phyloP scores from a whole-genome alignment of 2,797 vertebrate species.

The Sardinella longiceps region DNA sequence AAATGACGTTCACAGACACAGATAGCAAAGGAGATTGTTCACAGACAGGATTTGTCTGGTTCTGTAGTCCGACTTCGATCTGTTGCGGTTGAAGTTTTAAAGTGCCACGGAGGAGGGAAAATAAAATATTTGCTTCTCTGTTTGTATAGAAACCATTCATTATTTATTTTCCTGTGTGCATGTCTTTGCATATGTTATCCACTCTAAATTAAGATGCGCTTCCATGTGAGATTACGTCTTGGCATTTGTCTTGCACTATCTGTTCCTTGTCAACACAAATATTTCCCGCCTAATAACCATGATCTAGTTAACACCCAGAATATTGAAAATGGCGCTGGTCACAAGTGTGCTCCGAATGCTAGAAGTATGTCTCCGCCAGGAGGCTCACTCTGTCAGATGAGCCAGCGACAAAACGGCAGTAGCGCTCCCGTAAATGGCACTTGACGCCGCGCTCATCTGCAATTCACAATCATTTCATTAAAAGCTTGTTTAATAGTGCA shows the following conservation, averaged over 20 bases:
- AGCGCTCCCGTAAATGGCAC: not conserved
- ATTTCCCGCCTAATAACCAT: not conserved
- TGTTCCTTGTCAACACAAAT: not conserved
- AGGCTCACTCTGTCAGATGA: not conserved
- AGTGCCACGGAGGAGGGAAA: not conserved
- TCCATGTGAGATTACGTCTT: not conserved
- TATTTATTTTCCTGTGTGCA: not conserved
- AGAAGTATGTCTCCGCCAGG: not conserved
- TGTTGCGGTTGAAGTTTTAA: not conserved
- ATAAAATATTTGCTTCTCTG: not conserved
- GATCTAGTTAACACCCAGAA: not conserved
- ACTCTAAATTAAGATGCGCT: not conserved
- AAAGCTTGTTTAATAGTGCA: constrained; percentile 43
- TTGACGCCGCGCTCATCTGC: constrained; percentile 32
- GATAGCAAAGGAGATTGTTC: no score
- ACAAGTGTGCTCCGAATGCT: no score
- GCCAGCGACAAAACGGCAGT: not conserved
- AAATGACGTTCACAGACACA: not conserved
- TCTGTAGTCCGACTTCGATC: not conserved
- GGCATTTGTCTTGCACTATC: not conserved
- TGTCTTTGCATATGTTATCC: not conserved
- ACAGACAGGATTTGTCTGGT: no score
- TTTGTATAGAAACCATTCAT: not conserved
- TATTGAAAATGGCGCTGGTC: not conserved
- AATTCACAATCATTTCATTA: constrained; percentile 36